Evolutionary conservation across 64 coral and sea anemone species (phyloP), one percentile per base, ranked within the genome.

Genomic region (Montipora sp.): DNA sequence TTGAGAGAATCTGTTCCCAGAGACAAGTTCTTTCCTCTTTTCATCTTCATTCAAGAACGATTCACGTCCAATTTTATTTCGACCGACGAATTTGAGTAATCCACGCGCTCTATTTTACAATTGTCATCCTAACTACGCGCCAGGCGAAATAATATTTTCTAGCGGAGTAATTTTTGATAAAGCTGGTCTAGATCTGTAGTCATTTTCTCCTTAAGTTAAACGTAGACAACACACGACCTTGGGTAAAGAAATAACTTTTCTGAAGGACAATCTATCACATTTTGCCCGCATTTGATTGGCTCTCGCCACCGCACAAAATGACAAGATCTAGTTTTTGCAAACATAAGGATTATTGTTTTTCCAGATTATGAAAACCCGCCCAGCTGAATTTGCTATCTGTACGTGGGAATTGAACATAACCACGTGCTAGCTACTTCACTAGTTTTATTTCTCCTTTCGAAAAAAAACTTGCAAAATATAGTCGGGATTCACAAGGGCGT

Each of bases 331-430:
- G 93, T 83, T 98, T 90, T 89, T 75, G 95, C 90, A 98, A 98
- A 98, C 95, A 97, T 94, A 78, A 81, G 68, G 73, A 94, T 94
- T 94, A 94, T 94, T 98, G 95, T 98, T 98, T 98, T 98, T 90
- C 45, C 89, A 81, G 88, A 95, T 91, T 95, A 91, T 92, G 73
- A 80, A 11, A 89, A 43, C 70, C 43, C 87, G 47, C 15, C 87
- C 87, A 89, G 72, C 87, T 77, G 75, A 77, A 89, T 89, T 75
- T 78, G 72, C 87, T 50, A 77, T 77, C 73, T 23, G 44, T 77
- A 44, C 47, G 57, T 65, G 87, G 49, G 48, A 61, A 59, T 77
- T 89, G 53, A 14, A 89, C 72, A 77, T 60, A 67, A 72, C 46
- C 82, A 85, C 82, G 82, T 85, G 82, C 65, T 85, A 14, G 61